Percentiles rank a stretch among this genome's conserved stretches.
These are phyloP conservation scores for Catagonus wagneri DNA, from an alignment of 2,113 vertebrate genomes.

Conservation along the genomic window DNA sequence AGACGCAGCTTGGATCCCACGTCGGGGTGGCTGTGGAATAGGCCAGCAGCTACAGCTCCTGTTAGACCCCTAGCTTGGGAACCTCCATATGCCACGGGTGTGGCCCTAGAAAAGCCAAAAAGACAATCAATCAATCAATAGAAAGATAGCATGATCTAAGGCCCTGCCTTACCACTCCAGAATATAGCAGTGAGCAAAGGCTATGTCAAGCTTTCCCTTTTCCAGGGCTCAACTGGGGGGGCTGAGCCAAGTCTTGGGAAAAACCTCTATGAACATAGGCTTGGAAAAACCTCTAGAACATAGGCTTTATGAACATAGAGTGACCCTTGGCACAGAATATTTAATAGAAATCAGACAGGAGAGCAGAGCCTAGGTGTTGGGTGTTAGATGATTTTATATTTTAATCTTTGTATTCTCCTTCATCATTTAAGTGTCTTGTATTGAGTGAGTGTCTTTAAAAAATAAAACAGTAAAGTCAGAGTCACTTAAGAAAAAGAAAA, in stretches of 20 bases:
- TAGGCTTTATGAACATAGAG: too few relatives aligned
- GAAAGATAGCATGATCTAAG: not conserved
- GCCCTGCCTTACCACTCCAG: too few relatives aligned
- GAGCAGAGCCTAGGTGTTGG: not conserved
- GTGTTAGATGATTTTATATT: not conserved
- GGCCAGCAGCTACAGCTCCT: too few relatives aligned
- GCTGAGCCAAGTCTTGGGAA: not conserved
- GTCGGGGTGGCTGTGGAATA: too few relatives aligned
- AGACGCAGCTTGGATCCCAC: too few relatives aligned
- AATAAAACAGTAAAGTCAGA: not conserved
- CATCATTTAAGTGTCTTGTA: not conserved
- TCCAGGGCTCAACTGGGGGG: not conserved
- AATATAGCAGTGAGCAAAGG: not conserved
- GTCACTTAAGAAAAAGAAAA: not conserved
- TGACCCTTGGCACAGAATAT: not conserved
- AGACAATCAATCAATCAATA: too few relatives aligned
- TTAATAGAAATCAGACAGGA: not conserved
- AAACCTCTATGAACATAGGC: not conserved
- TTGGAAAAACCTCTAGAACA: too few relatives aligned
- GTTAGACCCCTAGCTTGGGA: too few relatives aligned
- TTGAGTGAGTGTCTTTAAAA: not conserved
- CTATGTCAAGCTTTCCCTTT: not conserved
- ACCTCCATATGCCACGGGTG: too few relatives aligned
- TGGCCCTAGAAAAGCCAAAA: too few relatives aligned
- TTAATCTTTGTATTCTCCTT: conserved; percentile 4